Conservation (phyloP, 1,140 invertebrate species). For the Aradophagus sp. region DNA sequence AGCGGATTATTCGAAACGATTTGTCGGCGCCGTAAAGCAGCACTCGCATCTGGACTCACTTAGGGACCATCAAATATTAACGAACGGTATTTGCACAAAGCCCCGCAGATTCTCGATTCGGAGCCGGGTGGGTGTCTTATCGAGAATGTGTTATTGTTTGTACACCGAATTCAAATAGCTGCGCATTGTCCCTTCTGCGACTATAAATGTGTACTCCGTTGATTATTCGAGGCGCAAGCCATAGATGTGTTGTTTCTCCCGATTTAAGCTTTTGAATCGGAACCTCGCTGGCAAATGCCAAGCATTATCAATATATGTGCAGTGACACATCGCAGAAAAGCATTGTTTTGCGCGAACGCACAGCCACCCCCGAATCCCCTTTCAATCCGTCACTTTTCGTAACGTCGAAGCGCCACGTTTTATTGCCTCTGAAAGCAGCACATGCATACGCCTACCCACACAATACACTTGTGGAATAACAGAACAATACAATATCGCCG, state of each 20-base stretch:
- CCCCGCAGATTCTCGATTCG: constrained; percentile 9
- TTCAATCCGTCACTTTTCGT: too few species aligned
- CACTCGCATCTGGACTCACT: constrained; percentile 9
- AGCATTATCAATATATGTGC: constrained; percentile 24
- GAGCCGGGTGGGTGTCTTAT: constrained; percentile 10
- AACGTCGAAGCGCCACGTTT: too few species aligned
- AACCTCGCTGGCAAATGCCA: constrained; percentile 14
- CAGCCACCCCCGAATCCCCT: too few species aligned
- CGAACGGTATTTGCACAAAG: constrained; percentile 19
- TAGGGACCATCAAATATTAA: constrained; percentile 33
- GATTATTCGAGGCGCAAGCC: constrained; percentile 33
- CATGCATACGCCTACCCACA: too few species aligned
- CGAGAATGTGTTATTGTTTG: constrained; percentile 36
- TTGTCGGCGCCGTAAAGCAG: constrained; percentile 8
- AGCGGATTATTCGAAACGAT: constrained; percentile 20
- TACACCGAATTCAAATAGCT: constrained; percentile 29
- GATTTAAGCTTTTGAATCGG: constrained; percentile 32
- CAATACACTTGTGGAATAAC: too few species aligned
- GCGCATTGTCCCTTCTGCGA: constrained; percentile 28
- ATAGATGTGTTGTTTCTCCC: constrained; percentile 23
- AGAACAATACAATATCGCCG: too few species aligned
- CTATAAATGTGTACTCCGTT: constrained; percentile 22
- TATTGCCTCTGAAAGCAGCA: too few species aligned
- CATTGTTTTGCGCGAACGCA: constrained; percentile 26
- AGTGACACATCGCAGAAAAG: constrained; percentile 26